Evolutionary conservation across 2,888 invertebrate species (phyloP).

Genomic region (Phragmatobia fuliginosa): DNA sequence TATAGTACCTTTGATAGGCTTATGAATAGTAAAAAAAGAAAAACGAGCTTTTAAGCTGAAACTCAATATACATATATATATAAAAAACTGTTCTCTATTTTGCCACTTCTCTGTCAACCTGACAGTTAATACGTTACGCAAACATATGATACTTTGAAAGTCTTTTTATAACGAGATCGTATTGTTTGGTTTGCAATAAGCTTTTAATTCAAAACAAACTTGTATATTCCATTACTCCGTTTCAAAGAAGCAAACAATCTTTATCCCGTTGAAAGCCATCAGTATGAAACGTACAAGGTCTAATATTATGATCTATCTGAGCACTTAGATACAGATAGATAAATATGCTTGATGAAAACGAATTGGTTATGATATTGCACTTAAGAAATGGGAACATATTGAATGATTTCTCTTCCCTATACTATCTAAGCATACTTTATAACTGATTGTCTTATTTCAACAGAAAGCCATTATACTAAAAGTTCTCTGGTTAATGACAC

Average conservation of each 20-base stretch:
- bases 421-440: neutral
- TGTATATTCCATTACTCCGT: slow-evolving; percentile 40
- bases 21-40: no score
- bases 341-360: neutral
- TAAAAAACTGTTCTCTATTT: neutral
- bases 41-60: no score
- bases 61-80: no score
- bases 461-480: neutral
- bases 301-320: slow-evolving; percentile 23
- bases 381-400: slow-evolving; percentile 8
- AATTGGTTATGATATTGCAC: neutral
- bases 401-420: neutral
- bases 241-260: slow-evolving; percentile 27
- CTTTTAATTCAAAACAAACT: slow-evolving; percentile 27
- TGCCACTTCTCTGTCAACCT: neutral
- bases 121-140: neutral
- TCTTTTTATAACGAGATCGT: neutral
- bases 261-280: slow-evolving; percentile 29
- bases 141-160: neutral
- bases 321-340: neutral
- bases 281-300: slow-evolving; percentile 23
- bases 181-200: slow-evolving; percentile 20
- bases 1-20: no score
- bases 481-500: neutral
- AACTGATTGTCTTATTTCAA: neutral